These are phyloP conservation scores for Allygus modestus DNA, from an alignment of 2,888 invertebrate species.

Conservation along the genomic window DNA sequence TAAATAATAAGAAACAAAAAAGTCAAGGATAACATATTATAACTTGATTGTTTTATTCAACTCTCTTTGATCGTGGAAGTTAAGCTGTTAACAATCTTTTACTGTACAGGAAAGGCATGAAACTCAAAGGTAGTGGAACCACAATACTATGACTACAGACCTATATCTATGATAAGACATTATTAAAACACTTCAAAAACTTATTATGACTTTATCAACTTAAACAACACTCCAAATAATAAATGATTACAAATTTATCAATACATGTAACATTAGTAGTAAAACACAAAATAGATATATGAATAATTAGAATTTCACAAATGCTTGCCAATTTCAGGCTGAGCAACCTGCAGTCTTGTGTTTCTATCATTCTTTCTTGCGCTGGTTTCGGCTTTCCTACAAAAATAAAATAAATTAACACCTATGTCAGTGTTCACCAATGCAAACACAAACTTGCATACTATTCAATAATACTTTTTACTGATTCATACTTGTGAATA, in stretches of 20 bases:
- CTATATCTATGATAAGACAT: constrained; percentile 18
- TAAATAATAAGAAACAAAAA: neutral
- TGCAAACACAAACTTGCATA: too few relatives aligned
- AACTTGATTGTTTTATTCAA: neutral
- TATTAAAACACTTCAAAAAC: constrained; percentile 34
- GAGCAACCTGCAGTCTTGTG: constrained; percentile 33
- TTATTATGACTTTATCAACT: neutral
- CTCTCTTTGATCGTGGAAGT: too few relatives aligned
- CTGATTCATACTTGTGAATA: too few relatives aligned
- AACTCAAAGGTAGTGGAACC: constrained; percentile 2
- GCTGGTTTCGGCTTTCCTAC: constrained; percentile 42
- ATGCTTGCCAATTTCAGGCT: constrained; percentile 33
- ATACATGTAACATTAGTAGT: constrained; percentile 25
- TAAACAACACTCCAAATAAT: constrained; percentile 38
- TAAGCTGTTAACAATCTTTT: neutral
- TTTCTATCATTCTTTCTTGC: constrained; percentile 42
- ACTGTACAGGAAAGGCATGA: neutral
- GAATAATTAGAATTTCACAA: constrained; percentile 48
- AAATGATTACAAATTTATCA: constrained; percentile 42
- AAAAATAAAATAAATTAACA: too few relatives aligned
- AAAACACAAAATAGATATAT: constrained; percentile 27
- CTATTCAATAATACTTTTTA: too few relatives aligned
- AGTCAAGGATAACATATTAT: neutral
- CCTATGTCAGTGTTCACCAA: too few relatives aligned
- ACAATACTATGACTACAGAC: constrained; percentile 22